Base-by-base conservation (phyloP, 2,888 invertebrate species). In the Amiota minor region DNA sequence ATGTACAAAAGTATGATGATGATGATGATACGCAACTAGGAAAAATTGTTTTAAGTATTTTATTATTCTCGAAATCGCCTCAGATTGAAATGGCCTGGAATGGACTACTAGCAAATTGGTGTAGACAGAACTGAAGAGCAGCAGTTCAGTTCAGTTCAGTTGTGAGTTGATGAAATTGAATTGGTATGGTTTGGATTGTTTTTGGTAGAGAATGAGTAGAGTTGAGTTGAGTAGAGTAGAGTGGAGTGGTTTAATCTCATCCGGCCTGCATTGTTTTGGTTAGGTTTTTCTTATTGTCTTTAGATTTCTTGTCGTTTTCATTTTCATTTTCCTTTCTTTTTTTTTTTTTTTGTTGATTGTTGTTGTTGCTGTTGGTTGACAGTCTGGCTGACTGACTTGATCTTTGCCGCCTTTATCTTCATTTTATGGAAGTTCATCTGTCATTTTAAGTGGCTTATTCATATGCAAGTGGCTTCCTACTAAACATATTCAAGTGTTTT, bases 381-480 rank as follows among this genome's bases (percentile, higher is more conserved):
- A 6, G 23, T 1, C 23, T 6, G 35, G 6, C 6, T 14, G 14
- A 14, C 14, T 20, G 50, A 23, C 67, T 1, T 68, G 50, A 12
- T 53, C 12, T 12, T 20, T 35, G 50, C 53, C 50, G 45, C 72
- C 68, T 69, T 74, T 70, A n/a, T 70, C 9, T 35, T 46, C 46
- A 20, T 59, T 55, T 70, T 70, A 46, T 56, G 64, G 47, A 75
- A 79, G 85, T 83, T 78, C 83, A 87, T 87, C 83, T 87, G 87
- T 87, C 87, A 87, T 80, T 87, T 84, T 82, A 87, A 86, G 86
- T 86, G 85, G 85, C 86, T 86, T 84, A 86, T 84, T 86, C 87
- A 85, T 83, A 86, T 85, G 84, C 85, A 87, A 81, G 80, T 86
- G 86, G 83, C 81, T 82, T 84, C 84, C 83, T 83, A 84, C 82